Percentiles rank a stretch among this genome's conserved stretches.
Evolutionary conservation across 2,888 invertebrate species (phyloP).

Genomic region (Pemphredon lugubris): DNA sequence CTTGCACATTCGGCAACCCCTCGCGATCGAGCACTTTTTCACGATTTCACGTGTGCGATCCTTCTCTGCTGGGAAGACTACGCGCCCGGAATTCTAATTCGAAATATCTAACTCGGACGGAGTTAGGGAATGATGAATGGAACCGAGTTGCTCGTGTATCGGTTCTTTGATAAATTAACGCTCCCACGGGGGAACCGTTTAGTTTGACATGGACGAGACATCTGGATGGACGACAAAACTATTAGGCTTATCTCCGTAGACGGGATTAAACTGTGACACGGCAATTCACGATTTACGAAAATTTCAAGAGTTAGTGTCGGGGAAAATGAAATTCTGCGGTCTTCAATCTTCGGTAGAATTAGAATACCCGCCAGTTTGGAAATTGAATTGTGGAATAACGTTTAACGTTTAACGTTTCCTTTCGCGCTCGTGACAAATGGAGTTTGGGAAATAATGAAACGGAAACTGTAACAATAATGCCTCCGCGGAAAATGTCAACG

Average conservation of each 20-base stretch:
- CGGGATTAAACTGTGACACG: neutral
- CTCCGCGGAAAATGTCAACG: too few relatives aligned
- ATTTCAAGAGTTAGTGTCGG: neutral
- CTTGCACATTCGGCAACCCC: too few relatives aligned
- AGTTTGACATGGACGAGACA: neutral
- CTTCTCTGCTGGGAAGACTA: neutral
- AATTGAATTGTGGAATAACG: too few relatives aligned
- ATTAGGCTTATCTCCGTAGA: neutral
- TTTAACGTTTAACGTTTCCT: too few relatives aligned
- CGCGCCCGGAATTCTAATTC: slow-evolving; percentile 18
- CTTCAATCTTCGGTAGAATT: too few relatives aligned
- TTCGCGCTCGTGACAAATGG: too few relatives aligned
- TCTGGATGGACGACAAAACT: neutral
- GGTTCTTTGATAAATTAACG: slow-evolving; percentile 19
- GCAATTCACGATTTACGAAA: neutral
- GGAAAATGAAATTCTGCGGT: neutral
- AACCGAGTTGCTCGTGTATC: slow-evolving; percentile 1
- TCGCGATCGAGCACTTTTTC: slow-evolving; percentile 11
- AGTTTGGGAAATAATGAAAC: too few relatives aligned
- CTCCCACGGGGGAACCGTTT: neutral
- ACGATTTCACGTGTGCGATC: slow-evolving; percentile 1
- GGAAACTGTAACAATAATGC: too few relatives aligned
- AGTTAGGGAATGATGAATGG: neutral
- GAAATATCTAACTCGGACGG: neutral
- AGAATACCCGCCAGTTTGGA: too few relatives aligned